Evolutionary conservation across 2,113 vertebrate species (phyloP).

Genomic region (Antidorcas marsupialis): DNA sequence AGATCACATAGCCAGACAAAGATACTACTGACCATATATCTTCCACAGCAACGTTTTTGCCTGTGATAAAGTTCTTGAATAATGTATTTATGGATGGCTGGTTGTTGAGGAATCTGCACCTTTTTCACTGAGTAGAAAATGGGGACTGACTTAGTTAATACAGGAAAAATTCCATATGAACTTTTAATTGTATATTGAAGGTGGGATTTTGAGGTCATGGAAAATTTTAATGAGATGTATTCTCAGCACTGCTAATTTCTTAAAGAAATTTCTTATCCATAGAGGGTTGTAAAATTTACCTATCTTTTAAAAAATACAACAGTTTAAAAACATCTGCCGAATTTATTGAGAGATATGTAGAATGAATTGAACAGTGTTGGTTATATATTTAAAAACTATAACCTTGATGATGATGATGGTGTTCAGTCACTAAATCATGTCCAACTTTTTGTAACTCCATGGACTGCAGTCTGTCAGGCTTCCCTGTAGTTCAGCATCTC

Average conservation of each 20-base stretch:
- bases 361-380: neutral
- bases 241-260: neutral
- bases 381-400: neutral
- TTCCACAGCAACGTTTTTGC: neutral
- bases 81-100: neutral
- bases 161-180: neutral
- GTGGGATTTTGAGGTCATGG: neutral
- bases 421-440: neutral
- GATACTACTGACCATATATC: neutral
- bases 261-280: neutral
- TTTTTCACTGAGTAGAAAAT: neutral
- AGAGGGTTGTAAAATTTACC: neutral
- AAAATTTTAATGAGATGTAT: neutral
- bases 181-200: neutral
- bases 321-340: neutral
- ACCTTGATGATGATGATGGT: neutral
- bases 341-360: neutral
- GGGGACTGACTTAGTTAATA: neutral
- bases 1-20: neutral
- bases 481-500: neutral
- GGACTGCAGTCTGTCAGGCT: neutral
- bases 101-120: neutral
- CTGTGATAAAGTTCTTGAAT: neutral
- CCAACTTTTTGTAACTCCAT: neutral
- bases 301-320: conserved; percentile 48